Conservation (phyloP, 2,113 vertebrate genomes). For the Natator depressus region DNA sequence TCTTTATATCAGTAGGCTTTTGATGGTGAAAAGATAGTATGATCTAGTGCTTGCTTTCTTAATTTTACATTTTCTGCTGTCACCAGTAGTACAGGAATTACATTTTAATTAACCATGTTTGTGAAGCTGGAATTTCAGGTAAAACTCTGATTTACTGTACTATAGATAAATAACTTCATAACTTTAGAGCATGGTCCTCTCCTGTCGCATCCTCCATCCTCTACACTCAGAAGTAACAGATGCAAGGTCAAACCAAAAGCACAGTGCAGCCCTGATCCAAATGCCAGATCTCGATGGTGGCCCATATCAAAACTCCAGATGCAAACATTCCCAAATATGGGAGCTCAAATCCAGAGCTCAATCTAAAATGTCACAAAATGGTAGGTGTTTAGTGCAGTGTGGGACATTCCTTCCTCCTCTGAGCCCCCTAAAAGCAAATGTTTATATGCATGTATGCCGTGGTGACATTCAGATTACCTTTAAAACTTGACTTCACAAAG, state of each 20-base stretch:
- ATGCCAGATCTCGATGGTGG: not conserved
- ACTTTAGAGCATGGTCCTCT: not conserved
- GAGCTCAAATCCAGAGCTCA: not conserved
- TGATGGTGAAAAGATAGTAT: not conserved
- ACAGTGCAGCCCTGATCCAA: not conserved
- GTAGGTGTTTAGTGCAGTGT: not conserved
- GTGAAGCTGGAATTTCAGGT: not conserved
- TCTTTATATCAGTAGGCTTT: not conserved
- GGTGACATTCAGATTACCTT: not conserved
- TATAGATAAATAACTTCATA: not conserved
- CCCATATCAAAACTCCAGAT: not conserved
- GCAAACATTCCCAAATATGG: not conserved
- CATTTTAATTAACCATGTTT: not conserved
- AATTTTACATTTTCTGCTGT: not conserved
- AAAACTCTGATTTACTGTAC: not conserved
- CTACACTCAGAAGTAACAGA: not conserved
- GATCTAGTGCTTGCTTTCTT: not conserved
- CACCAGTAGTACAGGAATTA: not conserved
- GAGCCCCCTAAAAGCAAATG: not conserved
- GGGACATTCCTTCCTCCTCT: not conserved
- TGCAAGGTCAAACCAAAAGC: not conserved
- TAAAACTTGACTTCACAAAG: not conserved
- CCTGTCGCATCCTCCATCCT: not conserved
- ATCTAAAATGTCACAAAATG: not conserved
- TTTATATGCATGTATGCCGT: not conserved